Evolutionary conservation across 2,888 invertebrate genomes (phyloP), one percentile per base, ranked within the genome.

Genomic region (Zootermopsis nevadensis): DNA sequence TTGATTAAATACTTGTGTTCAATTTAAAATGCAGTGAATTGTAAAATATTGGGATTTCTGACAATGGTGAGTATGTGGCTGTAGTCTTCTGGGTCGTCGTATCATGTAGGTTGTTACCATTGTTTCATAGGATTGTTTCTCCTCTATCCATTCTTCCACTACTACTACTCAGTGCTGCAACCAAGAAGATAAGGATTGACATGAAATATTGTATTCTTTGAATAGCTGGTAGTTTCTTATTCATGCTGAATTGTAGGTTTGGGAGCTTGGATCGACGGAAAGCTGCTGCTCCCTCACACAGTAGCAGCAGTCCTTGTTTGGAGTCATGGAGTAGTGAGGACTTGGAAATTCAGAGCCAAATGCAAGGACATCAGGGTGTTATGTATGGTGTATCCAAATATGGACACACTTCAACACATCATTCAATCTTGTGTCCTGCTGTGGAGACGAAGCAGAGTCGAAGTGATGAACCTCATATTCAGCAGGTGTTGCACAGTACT

Each of bases 261-360:
- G 93, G 93, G 6, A 93, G 93, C 87, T 89, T 93, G 55, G 93
- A 93, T 88, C 89, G 93, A 60, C 90, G 92, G 80, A 84, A 85
- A 77, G 85, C 82, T n/a, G 82, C 83, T 35, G 60, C 80, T 35
- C 30, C 82, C 30, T 60, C 82, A 8, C 83, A 84, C 55, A 80
- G 83, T 24, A 83, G 85, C 27, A 85, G 82, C 80, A 85, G 83
- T 82, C 82, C 85, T 22, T 85, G 85, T 72, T 35, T 86, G 38
- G 86, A 86, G 67, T 80, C 84, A 24, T 84, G 86, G 72, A 86
- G 83, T 55, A 77, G 84, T 31, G 85, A 85, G 53, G 86, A 86
- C 67, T 66, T 85, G 69, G 74, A 74, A n/a, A 24, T 74, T 8
- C 74, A 74, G 42, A n/a, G 0, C 24, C 38, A 74, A 22, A 74